Conservation (phyloP, 1,140 invertebrate genomes). For the Protaetia brevitarsis region DNA sequence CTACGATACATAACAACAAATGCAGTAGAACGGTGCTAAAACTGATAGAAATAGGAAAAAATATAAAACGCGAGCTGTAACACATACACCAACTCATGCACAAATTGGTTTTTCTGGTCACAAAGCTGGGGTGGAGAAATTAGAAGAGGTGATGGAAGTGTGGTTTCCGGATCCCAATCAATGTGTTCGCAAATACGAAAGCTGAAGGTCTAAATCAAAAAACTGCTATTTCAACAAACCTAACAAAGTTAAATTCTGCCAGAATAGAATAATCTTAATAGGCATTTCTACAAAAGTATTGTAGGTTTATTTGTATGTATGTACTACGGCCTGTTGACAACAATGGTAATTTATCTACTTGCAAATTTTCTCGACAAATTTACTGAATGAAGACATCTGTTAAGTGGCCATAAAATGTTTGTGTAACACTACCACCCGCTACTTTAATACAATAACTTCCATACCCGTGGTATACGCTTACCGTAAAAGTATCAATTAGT, state of each 20-base stretch:
- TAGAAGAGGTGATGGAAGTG: too few species aligned
- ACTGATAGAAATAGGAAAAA: background rate
- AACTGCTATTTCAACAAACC: too few species aligned
- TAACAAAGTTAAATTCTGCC: too few species aligned
- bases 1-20: background rate
- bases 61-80: background rate
- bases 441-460: background rate
- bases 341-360: background rate
- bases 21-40: background rate
- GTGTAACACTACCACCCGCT: slow-evolving; percentile 20
- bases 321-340: background rate
- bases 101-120: slow-evolving; percentile 14
- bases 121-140: background rate
- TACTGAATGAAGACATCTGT: slow-evolving; percentile 32
- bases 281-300: too few species aligned
- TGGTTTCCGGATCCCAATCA: too few species aligned
- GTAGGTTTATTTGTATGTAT: background rate
- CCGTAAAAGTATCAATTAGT: slow-evolving; percentile 3
- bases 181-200: too few species aligned
- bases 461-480: background rate
- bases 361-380: slow-evolving; percentile 12
- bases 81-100: slow-evolving; percentile 1
- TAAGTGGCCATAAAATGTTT: slow-evolving; percentile 25
- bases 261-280: too few species aligned
- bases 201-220: too few species aligned